Evolutionary conservation across 2,888 invertebrate genomes (phyloP), one percentile per base, ranked within the genome.

Genomic region (Ophonus ardosiacus): DNA sequence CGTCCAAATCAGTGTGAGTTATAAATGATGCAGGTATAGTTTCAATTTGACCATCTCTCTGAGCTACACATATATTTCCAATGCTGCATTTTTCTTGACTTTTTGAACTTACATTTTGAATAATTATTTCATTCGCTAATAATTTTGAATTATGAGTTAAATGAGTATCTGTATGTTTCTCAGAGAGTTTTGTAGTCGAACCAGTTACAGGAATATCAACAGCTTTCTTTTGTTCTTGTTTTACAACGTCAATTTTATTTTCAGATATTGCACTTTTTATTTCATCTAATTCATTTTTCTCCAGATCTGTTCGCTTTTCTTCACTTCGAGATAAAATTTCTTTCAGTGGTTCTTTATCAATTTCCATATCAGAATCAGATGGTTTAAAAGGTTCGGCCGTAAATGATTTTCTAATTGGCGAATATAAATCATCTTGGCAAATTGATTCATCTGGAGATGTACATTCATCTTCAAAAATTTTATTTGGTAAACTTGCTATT

Each of bases 381-480:
- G 59, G 40, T 51, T 57, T 63, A 18, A 83, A 82, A 6, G 85
- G 15, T 78, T 84, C 84, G 6, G 76, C 5, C 15, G 61, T 63
- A 78, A 85, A 85, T 57, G 80, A 21, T 85, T 85, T 85, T 79
- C 85, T 56, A 56, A 85, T 80, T 65, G 85, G 85, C n/a, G 85
- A 85, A 80, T 85, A 85, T 21, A 80, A 21, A 71, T 91, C 91
- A 85, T 92, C 92, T 43, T 91, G 91, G 86, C 90, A 91, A 85
- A 90, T 90, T 0, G 91, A 90, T 88, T 90, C 91, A 84, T 94
- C 94, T 0, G 94, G 94, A 0, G 94, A 94, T 0, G 93, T 93
- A 0, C 93, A 94, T 87, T 94, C 94, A 87, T 95, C 94, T 89
- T 95, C 94, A 88, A 95, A 94, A 88, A 94, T 94, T 89, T 94